Conservation (phyloP, 1,140 invertebrate species). For the Thaumatotibia leucotreta region DNA sequence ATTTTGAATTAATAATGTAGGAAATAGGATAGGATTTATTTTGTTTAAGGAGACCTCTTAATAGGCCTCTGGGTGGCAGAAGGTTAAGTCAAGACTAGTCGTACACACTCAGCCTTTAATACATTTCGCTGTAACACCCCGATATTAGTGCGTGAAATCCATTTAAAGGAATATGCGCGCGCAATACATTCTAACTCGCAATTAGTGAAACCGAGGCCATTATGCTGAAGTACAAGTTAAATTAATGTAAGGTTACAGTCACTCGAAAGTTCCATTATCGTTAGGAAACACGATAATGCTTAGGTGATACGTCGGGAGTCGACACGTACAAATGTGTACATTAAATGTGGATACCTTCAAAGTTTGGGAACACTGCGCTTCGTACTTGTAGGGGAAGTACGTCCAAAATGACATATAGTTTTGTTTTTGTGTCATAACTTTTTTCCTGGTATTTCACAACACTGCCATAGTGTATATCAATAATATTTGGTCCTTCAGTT, state of each 20-base stretch:
- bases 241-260: constrained; percentile 69
- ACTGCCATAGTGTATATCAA: too few relatives aligned
- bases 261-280: constrained; percentile 72
- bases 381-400: not conserved
- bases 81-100: not conserved
- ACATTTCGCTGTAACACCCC: not conserved
- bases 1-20: too few relatives aligned
- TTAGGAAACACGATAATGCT: constrained; percentile 52
- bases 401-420: too few relatives aligned
- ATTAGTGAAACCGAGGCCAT: constrained; percentile 72
- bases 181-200: constrained; percentile 69
- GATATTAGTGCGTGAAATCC: constrained; percentile 46
- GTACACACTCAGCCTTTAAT: not conserved
- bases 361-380: not conserved
- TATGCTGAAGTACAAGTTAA: constrained; percentile 66
- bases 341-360: not conserved
- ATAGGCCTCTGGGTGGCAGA: too few relatives aligned
- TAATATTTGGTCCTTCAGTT: too few relatives aligned
- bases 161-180: constrained; percentile 63
- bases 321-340: constrained; percentile 4
- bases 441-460: too few relatives aligned
- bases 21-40: too few relatives aligned
- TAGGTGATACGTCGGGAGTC: constrained; percentile 26
- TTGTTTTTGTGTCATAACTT: too few relatives aligned
- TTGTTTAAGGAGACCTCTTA: too few relatives aligned